Evolutionary conservation across 2,888 invertebrate species (phyloP).

Genomic region (Harpagoxenus sublaevis): DNA sequence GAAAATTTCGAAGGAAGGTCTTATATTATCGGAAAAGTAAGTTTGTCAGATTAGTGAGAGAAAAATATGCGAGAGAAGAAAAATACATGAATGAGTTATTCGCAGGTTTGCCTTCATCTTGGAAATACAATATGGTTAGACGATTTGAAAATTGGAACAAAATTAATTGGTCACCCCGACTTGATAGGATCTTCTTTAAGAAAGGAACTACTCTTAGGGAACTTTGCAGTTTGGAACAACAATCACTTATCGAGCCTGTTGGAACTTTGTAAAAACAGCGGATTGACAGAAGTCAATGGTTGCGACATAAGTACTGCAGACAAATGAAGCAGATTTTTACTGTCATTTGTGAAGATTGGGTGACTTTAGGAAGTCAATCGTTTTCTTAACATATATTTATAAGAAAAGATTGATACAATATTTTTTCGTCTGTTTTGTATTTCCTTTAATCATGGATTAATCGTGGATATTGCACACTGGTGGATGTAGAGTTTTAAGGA

Average conservation of each 20-base stretch:
- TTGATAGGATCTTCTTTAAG: constrained; percentile 88
- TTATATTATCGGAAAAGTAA: constrained; percentile 81
- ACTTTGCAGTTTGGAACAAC: constrained; percentile 86
- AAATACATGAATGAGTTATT: constrained; percentile 8
- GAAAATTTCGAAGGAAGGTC: constrained; percentile 77
- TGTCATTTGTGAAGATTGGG: not conserved
- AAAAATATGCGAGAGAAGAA: not conserved
- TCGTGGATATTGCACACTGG: not conserved
- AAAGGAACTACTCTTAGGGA: constrained; percentile 86
- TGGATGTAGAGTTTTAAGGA: not conserved
- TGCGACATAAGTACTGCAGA: constrained; percentile 56
- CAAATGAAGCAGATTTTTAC: not conserved
- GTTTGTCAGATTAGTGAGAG: not conserved
- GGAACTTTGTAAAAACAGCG: constrained; percentile 86
- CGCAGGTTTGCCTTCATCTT: constrained; percentile 87
- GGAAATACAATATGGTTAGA: constrained; percentile 90
- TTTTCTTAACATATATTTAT: not conserved
- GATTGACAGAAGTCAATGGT: constrained; percentile 73
- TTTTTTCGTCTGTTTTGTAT: not conserved
- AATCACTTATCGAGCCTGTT: constrained; percentile 87
- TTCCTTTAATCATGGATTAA: not conserved
- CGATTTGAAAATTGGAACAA: constrained; percentile 88
- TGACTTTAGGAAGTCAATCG: not conserved
- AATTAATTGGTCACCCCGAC: constrained; percentile 87
- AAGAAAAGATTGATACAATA: constrained; percentile 4